Evolutionary conservation across 2,113 vertebrate species (phyloP), one percentile per base, ranked within the genome.

Genomic region (Agapornis roseicollis): DNA sequence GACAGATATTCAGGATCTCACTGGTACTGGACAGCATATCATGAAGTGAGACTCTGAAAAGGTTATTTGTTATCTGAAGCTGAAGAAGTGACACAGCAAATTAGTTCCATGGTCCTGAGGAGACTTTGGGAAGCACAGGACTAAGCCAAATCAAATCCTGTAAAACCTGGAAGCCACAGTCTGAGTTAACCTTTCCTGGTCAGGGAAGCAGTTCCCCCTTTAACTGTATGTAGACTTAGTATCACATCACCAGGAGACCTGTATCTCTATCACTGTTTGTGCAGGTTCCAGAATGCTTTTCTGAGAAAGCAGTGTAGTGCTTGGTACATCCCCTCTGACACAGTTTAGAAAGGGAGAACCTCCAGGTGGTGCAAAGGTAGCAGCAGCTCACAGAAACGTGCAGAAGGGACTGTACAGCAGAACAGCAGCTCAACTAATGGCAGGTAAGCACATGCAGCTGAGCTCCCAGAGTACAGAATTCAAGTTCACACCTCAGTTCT

Each of bases 221-320:
- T 13, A 25, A 2, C 29, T 12, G 0, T 11, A 2, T 17, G 5
- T n/a, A 35, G 29, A 31, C 31, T 33, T 11, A 7, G 25, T 2
- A 37, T 20, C 61, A 8, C 76, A 8, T 28, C 42, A 20, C 11
- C 42, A 76, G 81, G 37, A 64, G 37, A 17, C 2, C 2, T 14
- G 8, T 37, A 3, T 17, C 61, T 44, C 18, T 37, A 28, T 52
- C 16, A 3, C n/a, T 31, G 12, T 60, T 28, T 22, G 53, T 49
- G 27, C 31, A 47, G 27, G 46, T 41, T n/a, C 63, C 25, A 39
- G n/a, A 46, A 25, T 1, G 4, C 28, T 76, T 29, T 16, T 13
- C 69, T 33, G 27, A 27, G 58, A 14, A 13, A 17, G 6, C 14
- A 70, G 71, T 3, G 0, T 4, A 13, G 39, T 2, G n/a, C 46